Conservation (phyloP, 2,888 invertebrate species). For the Metacarcinus magister region DNA sequence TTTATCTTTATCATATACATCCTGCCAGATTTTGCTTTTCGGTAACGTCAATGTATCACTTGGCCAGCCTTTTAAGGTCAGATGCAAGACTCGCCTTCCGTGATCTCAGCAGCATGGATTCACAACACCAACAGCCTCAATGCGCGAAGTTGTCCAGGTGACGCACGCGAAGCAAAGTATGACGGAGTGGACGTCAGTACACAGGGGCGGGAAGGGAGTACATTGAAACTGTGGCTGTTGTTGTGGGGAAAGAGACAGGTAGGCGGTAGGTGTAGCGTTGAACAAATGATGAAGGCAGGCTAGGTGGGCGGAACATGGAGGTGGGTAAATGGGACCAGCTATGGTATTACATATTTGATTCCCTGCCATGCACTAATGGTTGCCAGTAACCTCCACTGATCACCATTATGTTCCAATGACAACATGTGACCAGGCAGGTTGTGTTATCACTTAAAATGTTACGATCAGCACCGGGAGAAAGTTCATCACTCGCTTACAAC, state of each 20-base stretch:
- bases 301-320: background rate
- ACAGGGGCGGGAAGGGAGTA: background rate
- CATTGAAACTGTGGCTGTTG: background rate
- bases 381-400: background rate
- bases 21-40: too few species aligned
- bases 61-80: background rate
- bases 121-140: background rate
- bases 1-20: too few species aligned
- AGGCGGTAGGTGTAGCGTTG: background rate
- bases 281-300: background rate
- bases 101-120: constrained; percentile 7
- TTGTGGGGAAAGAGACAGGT: background rate
- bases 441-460: background rate
- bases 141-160: background rate
- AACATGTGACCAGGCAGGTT: background rate
- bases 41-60: too few species aligned
- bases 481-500: background rate
- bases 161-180: background rate
- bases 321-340: background rate
- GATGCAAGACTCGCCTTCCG: background rate
- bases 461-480: background rate
- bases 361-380: background rate
- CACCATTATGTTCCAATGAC: background rate
- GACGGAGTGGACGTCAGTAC: background rate
- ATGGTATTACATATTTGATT: background rate